Evolutionary conservation across 2,888 invertebrate species (phyloP).

Genomic region (Meta bourneti): DNA sequence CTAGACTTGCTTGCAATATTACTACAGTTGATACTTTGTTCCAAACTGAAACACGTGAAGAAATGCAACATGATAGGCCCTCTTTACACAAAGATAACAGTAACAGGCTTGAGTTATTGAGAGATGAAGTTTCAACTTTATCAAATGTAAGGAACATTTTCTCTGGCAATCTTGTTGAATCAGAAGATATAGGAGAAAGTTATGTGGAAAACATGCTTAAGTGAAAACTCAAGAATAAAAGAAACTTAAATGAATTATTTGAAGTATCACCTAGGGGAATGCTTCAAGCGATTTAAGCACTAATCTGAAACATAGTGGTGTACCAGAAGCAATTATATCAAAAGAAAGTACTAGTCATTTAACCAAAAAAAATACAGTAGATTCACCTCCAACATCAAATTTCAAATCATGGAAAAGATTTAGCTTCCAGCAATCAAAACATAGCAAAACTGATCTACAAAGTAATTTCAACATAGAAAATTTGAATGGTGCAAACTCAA

Average conservation of each 20-base stretch:
- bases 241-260: background rate
- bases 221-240: background rate
- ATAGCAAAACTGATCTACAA: background rate
- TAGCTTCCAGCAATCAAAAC: background rate
- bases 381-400: background rate
- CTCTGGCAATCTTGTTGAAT: constrained; percentile 1
- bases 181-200: background rate
- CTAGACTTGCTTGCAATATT: background rate
- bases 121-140: constrained; percentile 47
- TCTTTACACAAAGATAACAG: background rate
- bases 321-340: background rate
- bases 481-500: background rate
- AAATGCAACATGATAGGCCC: background rate
- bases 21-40: background rate
- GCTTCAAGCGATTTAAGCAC: background rate
- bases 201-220: background rate
- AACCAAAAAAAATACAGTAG: background rate
- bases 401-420: constrained; percentile 20
- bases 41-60: background rate
- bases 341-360: background rate
- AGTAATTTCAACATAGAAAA: background rate
- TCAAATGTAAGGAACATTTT: constrained; percentile 47
- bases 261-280: background rate
- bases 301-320: background rate
- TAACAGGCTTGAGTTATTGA: background rate